Percentiles rank a stretch among this genome's conserved stretches.
phyloP scores from a whole-genome alignment of 2,113 vertebrate genomes.

The Pomatorhinus ruficollis region DNA sequence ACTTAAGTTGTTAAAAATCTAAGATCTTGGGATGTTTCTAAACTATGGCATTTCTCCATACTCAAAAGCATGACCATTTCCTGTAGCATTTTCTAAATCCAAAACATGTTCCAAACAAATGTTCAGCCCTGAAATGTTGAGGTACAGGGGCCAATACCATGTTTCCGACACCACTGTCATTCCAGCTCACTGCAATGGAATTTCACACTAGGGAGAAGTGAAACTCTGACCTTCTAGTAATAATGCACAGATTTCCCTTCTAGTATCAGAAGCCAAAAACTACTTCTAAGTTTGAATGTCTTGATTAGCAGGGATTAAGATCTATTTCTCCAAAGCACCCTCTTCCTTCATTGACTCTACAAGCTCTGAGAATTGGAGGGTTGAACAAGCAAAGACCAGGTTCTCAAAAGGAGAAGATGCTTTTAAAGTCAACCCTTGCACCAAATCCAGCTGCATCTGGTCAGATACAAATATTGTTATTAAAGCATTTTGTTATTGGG shows the following conservation, averaged over 20 bases:
- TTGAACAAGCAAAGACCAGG: background rate
- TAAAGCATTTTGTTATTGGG: background rate
- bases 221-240: background rate
- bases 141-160: background rate
- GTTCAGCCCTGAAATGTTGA: background rate
- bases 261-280: background rate
- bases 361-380: background rate
- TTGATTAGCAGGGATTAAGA: accelerated
- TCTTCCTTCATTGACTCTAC: background rate
- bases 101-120: background rate
- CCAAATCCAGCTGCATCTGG: background rate
- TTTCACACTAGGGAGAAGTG: accelerated
- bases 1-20: background rate
- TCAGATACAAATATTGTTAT: background rate
- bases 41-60: background rate
- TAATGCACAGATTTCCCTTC: background rate
- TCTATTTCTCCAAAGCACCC: background rate
- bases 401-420: background rate
- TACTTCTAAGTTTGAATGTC: background rate
- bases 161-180: background rate
- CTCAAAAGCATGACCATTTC: background rate
- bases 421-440: background rate
- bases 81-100: background rate
- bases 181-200: background rate
- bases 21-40: background rate